These are phyloP conservation scores for Andrena praecox DNA, from an alignment of 2,888 invertebrate species.

Conservation along the genomic window DNA sequence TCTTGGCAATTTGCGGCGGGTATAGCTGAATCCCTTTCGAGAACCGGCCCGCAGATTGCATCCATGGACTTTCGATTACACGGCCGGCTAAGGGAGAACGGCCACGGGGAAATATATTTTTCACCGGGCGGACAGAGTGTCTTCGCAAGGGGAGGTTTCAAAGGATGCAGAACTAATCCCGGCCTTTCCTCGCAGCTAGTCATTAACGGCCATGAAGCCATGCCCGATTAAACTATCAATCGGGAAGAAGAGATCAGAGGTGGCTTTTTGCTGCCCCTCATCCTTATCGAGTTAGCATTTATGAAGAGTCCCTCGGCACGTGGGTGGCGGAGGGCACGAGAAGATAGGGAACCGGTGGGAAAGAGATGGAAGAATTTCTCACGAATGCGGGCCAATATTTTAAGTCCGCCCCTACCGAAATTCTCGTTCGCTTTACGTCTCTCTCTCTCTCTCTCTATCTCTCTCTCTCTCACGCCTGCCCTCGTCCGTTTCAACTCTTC, in stretches of 20 bases:
- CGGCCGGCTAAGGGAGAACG: slow-evolving; percentile 2
- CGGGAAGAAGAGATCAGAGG: slow-evolving; percentile 35
- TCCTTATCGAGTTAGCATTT: slow-evolving; percentile 43
- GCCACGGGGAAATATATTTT: slow-evolving; percentile 19
- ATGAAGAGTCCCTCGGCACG: neutral
- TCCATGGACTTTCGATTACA: slow-evolving; percentile 60
- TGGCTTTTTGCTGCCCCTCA: slow-evolving; percentile 3
- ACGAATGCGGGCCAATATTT: slow-evolving; percentile 42
- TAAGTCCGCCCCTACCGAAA: slow-evolving; percentile 40
- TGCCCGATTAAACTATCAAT: slow-evolving; percentile 51
- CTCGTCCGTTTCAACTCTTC: slow-evolving; percentile 12
- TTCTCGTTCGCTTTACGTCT: slow-evolving; percentile 33
- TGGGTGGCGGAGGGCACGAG: neutral
- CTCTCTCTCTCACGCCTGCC: neutral
- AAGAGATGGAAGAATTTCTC: slow-evolving; percentile 10
- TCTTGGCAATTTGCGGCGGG: slow-evolving; percentile 61
- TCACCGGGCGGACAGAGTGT: slow-evolving; percentile 22
- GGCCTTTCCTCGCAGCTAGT: slow-evolving; percentile 29
- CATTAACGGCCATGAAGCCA: slow-evolving; percentile 55
- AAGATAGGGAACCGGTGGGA: slow-evolving; percentile 6
- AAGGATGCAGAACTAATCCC: slow-evolving; percentile 49
- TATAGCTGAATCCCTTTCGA: slow-evolving; percentile 56
- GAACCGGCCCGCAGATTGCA: slow-evolving; percentile 32
- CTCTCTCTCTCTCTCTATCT: slow-evolving; percentile 11
- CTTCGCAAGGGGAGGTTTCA: slow-evolving; percentile 18